Conservation (phyloP, 2,113 vertebrate species). For the Spizaetus ornatus region DNA sequence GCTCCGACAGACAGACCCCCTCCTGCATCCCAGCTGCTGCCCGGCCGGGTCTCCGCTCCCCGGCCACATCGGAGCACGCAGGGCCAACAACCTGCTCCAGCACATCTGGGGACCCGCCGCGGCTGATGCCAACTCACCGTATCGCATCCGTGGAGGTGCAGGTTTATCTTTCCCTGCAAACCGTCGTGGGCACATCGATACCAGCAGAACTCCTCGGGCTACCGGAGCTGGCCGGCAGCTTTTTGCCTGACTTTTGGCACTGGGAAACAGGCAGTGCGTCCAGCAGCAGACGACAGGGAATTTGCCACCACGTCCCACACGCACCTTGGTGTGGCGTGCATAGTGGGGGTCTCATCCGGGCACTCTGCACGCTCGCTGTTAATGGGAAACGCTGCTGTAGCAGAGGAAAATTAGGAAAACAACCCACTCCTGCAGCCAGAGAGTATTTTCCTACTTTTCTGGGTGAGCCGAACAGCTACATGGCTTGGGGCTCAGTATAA, state of each 20-base stretch:
- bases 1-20: background rate
- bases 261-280: background rate
- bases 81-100: background rate
- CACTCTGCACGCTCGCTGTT: background rate
- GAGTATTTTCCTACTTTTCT: background rate
- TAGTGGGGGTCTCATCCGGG: background rate
- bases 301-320: fast-evolving
- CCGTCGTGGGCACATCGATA: fast-evolving
- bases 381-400: background rate
- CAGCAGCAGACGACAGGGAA: background rate
- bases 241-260: background rate
- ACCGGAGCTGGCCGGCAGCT: background rate
- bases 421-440: background rate
- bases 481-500: background rate
- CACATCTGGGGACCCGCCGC: background rate
- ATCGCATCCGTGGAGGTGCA: fast-evolving
- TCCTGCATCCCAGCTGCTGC: background rate
- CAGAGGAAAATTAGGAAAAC: background rate
- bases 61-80: background rate
- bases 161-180: background rate
- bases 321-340: background rate
- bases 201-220: background rate
- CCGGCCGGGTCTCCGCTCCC: too few species aligned
- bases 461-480: background rate
- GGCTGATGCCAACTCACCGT: too few species aligned